These are phyloP conservation scores for Scaptomyza pallida DNA, from an alignment of 1,140 invertebrate species.

Conservation along the genomic window DNA sequence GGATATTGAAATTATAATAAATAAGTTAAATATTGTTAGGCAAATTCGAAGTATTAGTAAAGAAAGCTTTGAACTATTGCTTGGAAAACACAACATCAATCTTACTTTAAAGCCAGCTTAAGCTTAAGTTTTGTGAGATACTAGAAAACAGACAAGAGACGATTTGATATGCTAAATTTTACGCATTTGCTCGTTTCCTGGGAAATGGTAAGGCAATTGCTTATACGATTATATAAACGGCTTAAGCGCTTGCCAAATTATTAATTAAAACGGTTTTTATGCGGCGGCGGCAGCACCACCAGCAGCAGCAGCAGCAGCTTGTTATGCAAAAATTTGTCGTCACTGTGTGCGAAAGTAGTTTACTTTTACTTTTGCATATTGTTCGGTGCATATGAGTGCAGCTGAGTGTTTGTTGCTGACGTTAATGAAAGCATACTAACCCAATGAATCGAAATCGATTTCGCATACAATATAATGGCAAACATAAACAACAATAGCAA, in stretches of 20 bases:
- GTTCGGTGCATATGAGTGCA: constrained; percentile 27
- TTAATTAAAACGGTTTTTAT: constrained; percentile 41
- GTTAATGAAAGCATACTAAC: constrained; percentile 42
- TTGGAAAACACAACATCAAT: not conserved
- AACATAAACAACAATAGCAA: constrained; percentile 1
- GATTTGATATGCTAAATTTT: constrained; percentile 21
- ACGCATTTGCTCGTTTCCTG: constrained; percentile 23
- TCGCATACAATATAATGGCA: constrained; percentile 2
- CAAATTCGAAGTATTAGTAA: too few relatives aligned
- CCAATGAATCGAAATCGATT: constrained; percentile 40
- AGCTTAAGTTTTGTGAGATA: not conserved
- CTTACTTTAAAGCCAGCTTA: not conserved
- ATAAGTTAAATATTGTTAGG: too few relatives aligned
- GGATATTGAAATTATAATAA: too few relatives aligned
- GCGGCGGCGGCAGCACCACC: constrained; percentile 19
- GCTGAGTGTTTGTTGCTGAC: constrained; percentile 4
- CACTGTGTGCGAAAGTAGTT: constrained; percentile 51
- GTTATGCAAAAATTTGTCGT: constrained; percentile 64
- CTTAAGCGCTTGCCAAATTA: constrained; percentile 40
- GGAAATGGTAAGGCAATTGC: constrained; percentile 26
- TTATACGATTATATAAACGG: constrained; percentile 30
- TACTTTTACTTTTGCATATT: constrained; percentile 68
- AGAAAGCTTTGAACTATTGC: too few relatives aligned
- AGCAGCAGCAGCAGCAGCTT: constrained; percentile 35
- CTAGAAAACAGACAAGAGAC: not conserved